phyloP scores from a whole-genome alignment of 2,888 invertebrate species.

The Caenorhabditis plicata region DNA sequence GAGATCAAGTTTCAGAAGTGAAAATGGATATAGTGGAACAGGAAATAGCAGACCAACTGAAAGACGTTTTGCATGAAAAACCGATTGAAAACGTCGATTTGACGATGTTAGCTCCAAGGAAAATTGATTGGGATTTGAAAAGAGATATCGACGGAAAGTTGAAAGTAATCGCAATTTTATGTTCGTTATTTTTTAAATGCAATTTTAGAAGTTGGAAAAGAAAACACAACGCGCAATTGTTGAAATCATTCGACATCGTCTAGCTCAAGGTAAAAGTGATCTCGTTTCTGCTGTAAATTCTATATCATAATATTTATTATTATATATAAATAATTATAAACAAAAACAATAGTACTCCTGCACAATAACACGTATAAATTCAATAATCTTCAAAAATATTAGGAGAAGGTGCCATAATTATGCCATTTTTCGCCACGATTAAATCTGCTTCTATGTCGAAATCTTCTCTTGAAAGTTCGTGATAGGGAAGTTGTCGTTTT shows the following conservation, averaged over 20 bases:
- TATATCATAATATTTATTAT: too few species aligned
- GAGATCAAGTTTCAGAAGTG: slow-evolving; percentile 8
- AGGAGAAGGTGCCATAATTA: too few species aligned
- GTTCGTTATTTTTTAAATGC: too few species aligned
- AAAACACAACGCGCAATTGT: slow-evolving; percentile 93
- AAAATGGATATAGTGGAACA: slow-evolving; percentile 34
- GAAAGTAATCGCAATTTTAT: too few species aligned
- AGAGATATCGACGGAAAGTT: slow-evolving; percentile 39
- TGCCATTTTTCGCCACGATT: slow-evolving; percentile 28
- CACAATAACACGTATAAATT: too few species aligned
- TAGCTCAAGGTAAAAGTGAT: slow-evolving; percentile 44
- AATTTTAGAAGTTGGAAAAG: slow-evolving; percentile 83
- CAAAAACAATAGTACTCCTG: too few species aligned
- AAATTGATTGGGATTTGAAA: slow-evolving; percentile 51
- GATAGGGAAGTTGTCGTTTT: slow-evolving; percentile 18
- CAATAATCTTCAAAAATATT: too few species aligned
- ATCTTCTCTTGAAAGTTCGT: slow-evolving; percentile 28
- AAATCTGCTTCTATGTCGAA: slow-evolving; percentile 15
- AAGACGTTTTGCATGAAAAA: slow-evolving; percentile 39
- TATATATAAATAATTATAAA: too few species aligned
- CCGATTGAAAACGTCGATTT: slow-evolving; percentile 43
- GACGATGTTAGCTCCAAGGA: slow-evolving; percentile 40
- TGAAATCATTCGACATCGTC: slow-evolving; percentile 75
- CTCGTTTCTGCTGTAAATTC: slow-evolving; percentile 39
- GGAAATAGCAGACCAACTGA: slow-evolving; percentile 42